Base-by-base conservation (phyloP, 2,797 vertebrate species). In the Chelidonichthys spinosus region DNA sequence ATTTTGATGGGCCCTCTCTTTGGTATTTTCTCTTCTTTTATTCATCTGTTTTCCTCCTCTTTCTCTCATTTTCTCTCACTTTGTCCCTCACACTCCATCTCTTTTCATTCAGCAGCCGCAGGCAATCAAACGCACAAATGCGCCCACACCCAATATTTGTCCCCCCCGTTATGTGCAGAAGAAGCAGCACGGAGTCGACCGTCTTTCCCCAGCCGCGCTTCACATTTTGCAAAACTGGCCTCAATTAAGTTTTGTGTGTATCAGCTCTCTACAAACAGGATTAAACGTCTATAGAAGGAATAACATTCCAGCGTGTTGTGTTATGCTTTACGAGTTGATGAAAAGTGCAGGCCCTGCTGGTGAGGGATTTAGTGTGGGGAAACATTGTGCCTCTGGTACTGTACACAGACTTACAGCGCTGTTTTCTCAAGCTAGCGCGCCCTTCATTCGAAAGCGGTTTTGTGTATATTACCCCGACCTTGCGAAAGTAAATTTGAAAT, bases 261-360 rank as follows among this genome's bases (percentile, higher is more conserved):
- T 92, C 88, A 82, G 78, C 78, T 90, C 63, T 50, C 83, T 72
- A 78, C 90, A 89, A 92, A 87, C 89, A 75, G 78, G 89, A 89
- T 89, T 86, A 88, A 81, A 83, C 63, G 72, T 78, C 74, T 44
- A 73, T 78, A 79, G 90, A 78, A 89, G 87, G 78, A 91, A 90
- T 81, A 92, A 92, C 89, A 92, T 92, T 91, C 87, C 89, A 83
- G 74, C 47, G 35, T 90, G 91, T 93, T 91, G 84, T 92, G 90
- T 93, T 91, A 89, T 92, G 91, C 86, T 91, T 91, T 87, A 92
- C 6, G 83, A 92, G 81, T 89, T 89, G 90, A 92, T 89, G 90
- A 93, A 90, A 90, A 92, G 85, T 82, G 82, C 88, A 90, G 87
- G 74, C 88, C 25, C 59, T 74, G 83, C 86, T 86, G 87, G 79